Conservation (phyloP, 1,140 invertebrate genomes). For the Camponotus floridanus region DNA sequence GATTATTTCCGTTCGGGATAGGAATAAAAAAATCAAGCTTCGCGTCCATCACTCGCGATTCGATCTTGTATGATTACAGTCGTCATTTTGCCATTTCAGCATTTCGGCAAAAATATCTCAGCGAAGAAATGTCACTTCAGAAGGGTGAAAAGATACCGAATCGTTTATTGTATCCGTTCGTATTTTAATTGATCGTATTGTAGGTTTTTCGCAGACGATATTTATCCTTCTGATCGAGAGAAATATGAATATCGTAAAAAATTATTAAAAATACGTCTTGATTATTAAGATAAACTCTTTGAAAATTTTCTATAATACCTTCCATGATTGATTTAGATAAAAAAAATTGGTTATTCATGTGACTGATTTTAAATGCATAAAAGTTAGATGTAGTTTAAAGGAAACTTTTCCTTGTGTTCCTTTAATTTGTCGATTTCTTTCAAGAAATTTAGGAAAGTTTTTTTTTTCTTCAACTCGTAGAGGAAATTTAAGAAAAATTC, state of each 20-base stretch:
- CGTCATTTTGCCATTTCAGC: conserved; percentile 50
- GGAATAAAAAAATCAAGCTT: conserved; percentile 32
- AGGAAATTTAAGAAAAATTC: background rate
- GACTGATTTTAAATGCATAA: conserved; percentile 8
- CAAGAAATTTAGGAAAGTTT: conserved; percentile 15
- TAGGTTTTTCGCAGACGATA: background rate
- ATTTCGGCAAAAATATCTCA: conserved; percentile 33
- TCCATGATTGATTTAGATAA: background rate
- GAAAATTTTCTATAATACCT: background rate
- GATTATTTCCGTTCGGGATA: conserved; percentile 28
- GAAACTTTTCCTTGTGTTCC: background rate
- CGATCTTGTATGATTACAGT: conserved; percentile 42
- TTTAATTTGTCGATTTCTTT: conserved; percentile 13
- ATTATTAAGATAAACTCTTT: background rate
- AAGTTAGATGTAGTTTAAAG: conserved; percentile 27
- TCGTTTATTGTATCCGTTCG: background rate
- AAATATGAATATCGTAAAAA: conserved; percentile 11
- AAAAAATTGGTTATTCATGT: conserved; percentile 24
- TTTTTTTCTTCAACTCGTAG: background rate
- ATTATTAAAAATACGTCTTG: background rate
- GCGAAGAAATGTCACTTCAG: conserved; percentile 13
- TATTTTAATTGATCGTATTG: conserved; percentile 14
- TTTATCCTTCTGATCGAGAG: background rate
- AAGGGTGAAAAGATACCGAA: conserved; percentile 1
- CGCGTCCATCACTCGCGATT: conserved; percentile 49